Base-by-base conservation (phyloP, 1,140 invertebrate species). In the Bombus confusus region DNA sequence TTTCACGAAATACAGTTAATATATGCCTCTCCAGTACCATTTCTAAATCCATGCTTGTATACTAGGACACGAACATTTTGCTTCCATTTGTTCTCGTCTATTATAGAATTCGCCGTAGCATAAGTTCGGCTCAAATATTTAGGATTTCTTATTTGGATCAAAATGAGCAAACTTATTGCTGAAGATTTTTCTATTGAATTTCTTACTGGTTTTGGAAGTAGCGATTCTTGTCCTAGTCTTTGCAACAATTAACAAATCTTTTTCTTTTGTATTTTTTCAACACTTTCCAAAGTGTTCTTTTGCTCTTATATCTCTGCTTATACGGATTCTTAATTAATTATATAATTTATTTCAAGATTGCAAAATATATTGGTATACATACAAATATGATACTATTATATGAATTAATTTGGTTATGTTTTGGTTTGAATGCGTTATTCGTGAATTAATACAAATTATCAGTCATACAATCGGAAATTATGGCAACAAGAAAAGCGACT, bases 1-100 rank as follows among this genome's bases (percentile, higher is more conserved):
- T 88, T 88, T 90, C 86, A 84, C 62, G 87, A 88, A 86, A 91
- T 91, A 90, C 86, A 90, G 72, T 86, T 88, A 88, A 82, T 90
- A 81, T 90, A 90, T 83, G 86, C 86, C 86, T 88, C 81, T 81
- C 71, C 88, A 81, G 78, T 83, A 80, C 64, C 79, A 79, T 78
- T 86, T 89, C 89, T 78, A 85, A 80, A 85, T 76, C 85, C 77
- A 52, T 74, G 74, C 39, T 68, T 52, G 71, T 68, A 74, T 73
- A 81, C 88, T 89, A 89, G 84, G 88, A 89, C 84, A 86, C 22
- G 57, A 88, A 88, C 84, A 79, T 86, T 77, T 73, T 47, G 28
- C 69, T 69, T 73, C 81, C 85, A 64, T 64, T 59, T 43, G 10
- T 47, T 59, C 10, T 71, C n/a, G 28, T 68, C 37, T 28, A 57